Evolutionary conservation across 2,888 invertebrate species (phyloP), one percentile per base, ranked within the genome.

Genomic region (Drosophila picticornis): DNA sequence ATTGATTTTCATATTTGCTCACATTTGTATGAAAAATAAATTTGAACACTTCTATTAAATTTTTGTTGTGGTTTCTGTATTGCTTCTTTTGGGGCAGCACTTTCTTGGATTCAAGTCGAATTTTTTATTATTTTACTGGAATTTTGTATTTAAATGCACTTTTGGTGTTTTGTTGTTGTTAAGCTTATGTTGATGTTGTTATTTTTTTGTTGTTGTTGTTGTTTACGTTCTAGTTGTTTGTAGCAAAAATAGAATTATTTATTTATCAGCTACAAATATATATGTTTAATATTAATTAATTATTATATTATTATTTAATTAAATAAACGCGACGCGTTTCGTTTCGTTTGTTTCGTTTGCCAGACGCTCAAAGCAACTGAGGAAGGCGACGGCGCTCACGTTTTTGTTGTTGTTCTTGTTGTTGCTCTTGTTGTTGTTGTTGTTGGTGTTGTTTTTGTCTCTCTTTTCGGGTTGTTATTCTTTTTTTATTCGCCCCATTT

Each of bases 141-240:
- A 32, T 48, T 65, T 40, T 52, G 13, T 52, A 5, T 79, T 81
- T 89, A 87, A 87, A 87, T 87, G 87, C 87, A 87, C 87, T 87
- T 85, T 84, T 76, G 86, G 86, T 87, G 89, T 81, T 77, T 38
- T 46, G 46, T 32, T 46, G 73, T 48, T 57, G 27, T 27, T 58
- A 53, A 27, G 50, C 46, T 46, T 50, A 27, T 50, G 50, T 50
- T 55, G 25, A 51, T 50, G 22, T 46, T 43, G 25, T 63, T 48
- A 2, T 48, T 63, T 50, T 2, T 31, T 40, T n/a, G n/a, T n/a
- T n/a, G n/a, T 16, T 36, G 6, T 60, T 76, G 51, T 56, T 32
- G 58, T 51, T 69, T 62, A 56, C 52, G 43, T 68, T 63, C 40
- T 67, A 63, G 52, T 58, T 61, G 52, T 57, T 80, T 51, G 66